Conservation (phyloP, 1,140 invertebrate species). For the Calosoma granatense region DNA sequence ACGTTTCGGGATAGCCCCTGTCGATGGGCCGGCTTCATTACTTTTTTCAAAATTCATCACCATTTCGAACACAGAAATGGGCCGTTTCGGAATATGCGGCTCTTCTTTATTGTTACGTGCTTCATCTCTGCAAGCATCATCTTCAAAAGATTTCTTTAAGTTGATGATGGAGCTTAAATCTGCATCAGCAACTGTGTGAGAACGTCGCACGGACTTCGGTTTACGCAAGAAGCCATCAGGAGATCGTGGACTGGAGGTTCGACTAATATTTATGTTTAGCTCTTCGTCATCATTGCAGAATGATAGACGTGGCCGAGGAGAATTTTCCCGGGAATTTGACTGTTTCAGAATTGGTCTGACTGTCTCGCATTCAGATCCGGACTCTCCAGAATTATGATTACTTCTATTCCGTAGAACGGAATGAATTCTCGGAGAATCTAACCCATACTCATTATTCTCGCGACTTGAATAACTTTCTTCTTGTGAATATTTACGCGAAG, state of each 20-base stretch:
- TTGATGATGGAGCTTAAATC: neutral
- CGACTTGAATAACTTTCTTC: slow-evolving; percentile 21
- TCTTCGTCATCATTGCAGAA: slow-evolving; percentile 38
- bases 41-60: slow-evolving; percentile 27
- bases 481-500: slow-evolving; percentile 50
- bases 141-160: neutral
- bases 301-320: slow-evolving; percentile 42
- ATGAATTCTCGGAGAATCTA: slow-evolving; percentile 9
- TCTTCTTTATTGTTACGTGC: neutral
- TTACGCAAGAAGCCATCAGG: neutral
- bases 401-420: neutral
- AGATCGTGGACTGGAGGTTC: neutral
- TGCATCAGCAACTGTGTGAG: neutral
- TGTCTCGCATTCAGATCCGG: slow-evolving; percentile 40
- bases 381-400: slow-evolving; percentile 14
- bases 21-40: slow-evolving; percentile 17
- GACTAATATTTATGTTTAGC: too few species aligned
- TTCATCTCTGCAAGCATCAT: neutral
- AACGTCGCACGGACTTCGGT: neutral
- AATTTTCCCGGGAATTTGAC: slow-evolving; percentile 41
- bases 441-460: slow-evolving; percentile 8
- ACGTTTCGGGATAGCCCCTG: slow-evolving; percentile 36
- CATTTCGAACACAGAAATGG: slow-evolving; percentile 30
- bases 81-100: slow-evolving; percentile 15
- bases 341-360: slow-evolving; percentile 46